These are phyloP conservation scores for Mesopsocus fuscifrons DNA, from an alignment of 2,888 invertebrate genomes.

Conservation along the genomic window DNA sequence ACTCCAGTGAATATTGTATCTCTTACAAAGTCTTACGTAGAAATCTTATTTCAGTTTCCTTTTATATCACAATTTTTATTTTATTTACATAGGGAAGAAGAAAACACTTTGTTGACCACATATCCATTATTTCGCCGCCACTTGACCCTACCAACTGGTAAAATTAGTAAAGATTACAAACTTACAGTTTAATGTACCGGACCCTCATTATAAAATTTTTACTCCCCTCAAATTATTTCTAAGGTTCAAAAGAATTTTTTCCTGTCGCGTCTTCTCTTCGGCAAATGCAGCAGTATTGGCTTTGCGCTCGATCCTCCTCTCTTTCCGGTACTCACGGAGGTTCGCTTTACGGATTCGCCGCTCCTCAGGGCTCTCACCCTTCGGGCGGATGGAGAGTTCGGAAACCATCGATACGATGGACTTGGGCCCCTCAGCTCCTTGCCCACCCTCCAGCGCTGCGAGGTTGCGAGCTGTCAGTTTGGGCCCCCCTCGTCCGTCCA, in stretches of 20 bases:
- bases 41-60: too few relatives aligned
- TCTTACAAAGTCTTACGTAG: too few relatives aligned
- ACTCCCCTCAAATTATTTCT: constrained; percentile 24
- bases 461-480: constrained; percentile 51
- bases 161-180: not conserved
- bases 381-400: constrained; percentile 42
- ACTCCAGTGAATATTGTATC: constrained; percentile 33
- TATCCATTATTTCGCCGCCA: too few relatives aligned
- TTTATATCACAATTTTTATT: too few relatives aligned
- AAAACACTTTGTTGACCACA: too few relatives aligned
- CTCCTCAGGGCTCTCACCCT: constrained; percentile 62
- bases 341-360: constrained; percentile 60
- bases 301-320: constrained; percentile 64
- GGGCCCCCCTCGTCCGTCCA: constrained; percentile 33
- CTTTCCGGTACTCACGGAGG: constrained; percentile 33
- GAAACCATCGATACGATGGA: constrained; percentile 45
- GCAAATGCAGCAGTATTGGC: constrained; percentile 64
- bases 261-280: constrained; percentile 64
- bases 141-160: too few relatives aligned
- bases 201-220: constrained; percentile 5
- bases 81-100: too few relatives aligned
- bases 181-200: not conserved
- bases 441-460: constrained; percentile 27
- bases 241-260: constrained; percentile 57
- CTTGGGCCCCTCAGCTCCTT: constrained; percentile 28